Conservation (phyloP, 2,113 vertebrate species). For the Donacobius atricapilla region DNA sequence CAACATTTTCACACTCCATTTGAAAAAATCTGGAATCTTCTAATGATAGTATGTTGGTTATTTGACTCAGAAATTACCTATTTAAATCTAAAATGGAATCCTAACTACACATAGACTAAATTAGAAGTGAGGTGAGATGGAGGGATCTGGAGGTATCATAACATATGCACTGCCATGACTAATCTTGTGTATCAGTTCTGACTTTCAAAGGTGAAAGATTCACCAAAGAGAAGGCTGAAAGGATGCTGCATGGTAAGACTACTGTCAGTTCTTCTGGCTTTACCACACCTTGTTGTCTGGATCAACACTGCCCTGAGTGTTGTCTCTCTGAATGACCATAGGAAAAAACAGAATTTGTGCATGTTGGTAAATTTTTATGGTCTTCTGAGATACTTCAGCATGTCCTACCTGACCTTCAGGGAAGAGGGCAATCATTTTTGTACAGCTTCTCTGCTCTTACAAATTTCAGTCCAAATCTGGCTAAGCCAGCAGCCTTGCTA, state of each 20-base stretch:
- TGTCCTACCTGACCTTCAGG: rapidly evolving
- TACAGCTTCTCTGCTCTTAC: neutral
- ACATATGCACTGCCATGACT: neutral
- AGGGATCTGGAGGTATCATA: neutral
- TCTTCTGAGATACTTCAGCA: neutral
- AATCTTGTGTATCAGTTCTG: rapidly evolving
- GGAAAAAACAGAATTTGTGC: neutral
- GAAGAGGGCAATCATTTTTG: neutral
- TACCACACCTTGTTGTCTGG: neutral
- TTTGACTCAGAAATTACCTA: neutral
- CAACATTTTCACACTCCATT: neutral
- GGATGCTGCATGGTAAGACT: neutral
- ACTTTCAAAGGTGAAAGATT: neutral
- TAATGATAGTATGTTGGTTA: neutral
- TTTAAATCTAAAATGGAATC: neutral
- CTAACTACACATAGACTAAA: neutral
- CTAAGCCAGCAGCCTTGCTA: neutral
- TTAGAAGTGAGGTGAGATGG: neutral
- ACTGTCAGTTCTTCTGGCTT: neutral
- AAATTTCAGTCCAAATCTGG: neutral
- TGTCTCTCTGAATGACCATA: neutral
- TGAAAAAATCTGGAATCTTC: neutral
- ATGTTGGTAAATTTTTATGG: neutral
- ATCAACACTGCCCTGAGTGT: neutral
- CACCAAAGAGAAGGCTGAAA: neutral